Evolutionary conservation across 2,888 invertebrate species (phyloP).

Genomic region (Lithophane ornitopus): DNA sequence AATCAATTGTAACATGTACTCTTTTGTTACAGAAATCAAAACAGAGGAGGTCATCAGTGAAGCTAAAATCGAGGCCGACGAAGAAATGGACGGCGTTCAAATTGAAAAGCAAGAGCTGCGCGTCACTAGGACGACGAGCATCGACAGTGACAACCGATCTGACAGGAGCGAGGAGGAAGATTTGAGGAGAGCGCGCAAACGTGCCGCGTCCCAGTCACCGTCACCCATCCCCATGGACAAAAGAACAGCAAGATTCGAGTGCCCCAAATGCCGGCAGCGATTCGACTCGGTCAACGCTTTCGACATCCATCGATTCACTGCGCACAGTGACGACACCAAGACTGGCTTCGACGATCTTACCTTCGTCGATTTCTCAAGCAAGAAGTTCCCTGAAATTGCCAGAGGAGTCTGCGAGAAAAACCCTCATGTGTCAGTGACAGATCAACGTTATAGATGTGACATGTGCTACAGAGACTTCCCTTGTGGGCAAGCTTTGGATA

Average conservation of each 20-base stretch:
- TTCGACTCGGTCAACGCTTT: constrained; percentile 94
- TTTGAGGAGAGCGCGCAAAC: constrained; percentile 80
- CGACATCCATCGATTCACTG: constrained; percentile 92
- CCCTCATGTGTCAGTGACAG: constrained; percentile 90
- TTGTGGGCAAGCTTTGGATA: constrained; percentile 92
- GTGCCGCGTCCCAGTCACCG: constrained; percentile 85
- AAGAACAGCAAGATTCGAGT: constrained; percentile 90
- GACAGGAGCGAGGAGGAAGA: constrained; percentile 89
- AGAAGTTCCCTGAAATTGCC: constrained; percentile 95
- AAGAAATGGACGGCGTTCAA: constrained; percentile 81
- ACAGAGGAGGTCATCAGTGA: constrained; percentile 87
- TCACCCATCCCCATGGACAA: constrained; percentile 84
- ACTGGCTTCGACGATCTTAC: constrained; percentile 93
- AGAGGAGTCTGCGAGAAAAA: constrained; percentile 92
- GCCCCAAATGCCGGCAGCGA: constrained; percentile 93
- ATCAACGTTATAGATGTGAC: constrained; percentile 92
- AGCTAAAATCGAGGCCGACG: constrained; percentile 84
- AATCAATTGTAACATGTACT: constrained; percentile 84
- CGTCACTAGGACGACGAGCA: constrained; percentile 84
- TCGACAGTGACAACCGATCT: constrained; percentile 90
- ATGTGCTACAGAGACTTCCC: constrained; percentile 94
- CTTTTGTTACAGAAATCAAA: constrained; percentile 90
- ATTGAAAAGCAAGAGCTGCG: constrained; percentile 80
- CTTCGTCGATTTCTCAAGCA: constrained; percentile 95
- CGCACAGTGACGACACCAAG: constrained; percentile 91